Percentiles rank a stretch among this genome's conserved stretches.
Conservation (phyloP, 2,888 invertebrate species). For the Agrotis exclamationis region DNA sequence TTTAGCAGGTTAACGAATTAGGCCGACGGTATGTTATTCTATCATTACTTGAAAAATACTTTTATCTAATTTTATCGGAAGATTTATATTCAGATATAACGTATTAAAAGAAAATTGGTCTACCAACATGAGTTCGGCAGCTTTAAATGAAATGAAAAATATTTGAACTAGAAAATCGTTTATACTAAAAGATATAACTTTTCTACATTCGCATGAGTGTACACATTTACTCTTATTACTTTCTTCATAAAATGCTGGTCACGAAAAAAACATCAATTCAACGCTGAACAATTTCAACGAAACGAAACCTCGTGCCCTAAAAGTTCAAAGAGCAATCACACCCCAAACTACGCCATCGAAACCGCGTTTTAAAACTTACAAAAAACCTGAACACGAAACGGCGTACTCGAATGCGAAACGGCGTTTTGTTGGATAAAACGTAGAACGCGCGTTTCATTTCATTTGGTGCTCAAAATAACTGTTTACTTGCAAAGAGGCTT, state of each 20-base stretch:
- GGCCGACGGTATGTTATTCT: too few relatives aligned
- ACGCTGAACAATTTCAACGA: slow-evolving; percentile 32
- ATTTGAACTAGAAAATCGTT: too few relatives aligned
- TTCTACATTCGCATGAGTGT: slow-evolving; percentile 1
- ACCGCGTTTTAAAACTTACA: slow-evolving; percentile 43
- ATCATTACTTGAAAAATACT: too few relatives aligned
- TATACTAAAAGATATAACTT: not conserved
- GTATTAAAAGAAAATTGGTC: not conserved
- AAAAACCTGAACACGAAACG: slow-evolving; percentile 39
- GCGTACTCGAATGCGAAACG: slow-evolving; percentile 37
- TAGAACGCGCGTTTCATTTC: slow-evolving; percentile 49
- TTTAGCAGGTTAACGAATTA: too few relatives aligned
- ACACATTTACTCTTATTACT: not conserved
- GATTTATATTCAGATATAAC: too few relatives aligned
- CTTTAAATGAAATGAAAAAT: not conserved
- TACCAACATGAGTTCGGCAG: too few relatives aligned
- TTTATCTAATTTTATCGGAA: too few relatives aligned
- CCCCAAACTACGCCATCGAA: slow-evolving; percentile 42
- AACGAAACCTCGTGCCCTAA: slow-evolving; percentile 23
- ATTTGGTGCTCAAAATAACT: slow-evolving; percentile 58
- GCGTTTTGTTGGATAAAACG: slow-evolving; percentile 49
- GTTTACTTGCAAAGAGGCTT: slow-evolving; percentile 59
- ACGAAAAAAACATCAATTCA: slow-evolving; percentile 34
- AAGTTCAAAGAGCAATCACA: slow-evolving; percentile 42
- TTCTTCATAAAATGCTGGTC: slow-evolving; percentile 18